phyloP scores from a whole-genome alignment of 64 coral and sea anemone species.

The Montipora cactus region DNA sequence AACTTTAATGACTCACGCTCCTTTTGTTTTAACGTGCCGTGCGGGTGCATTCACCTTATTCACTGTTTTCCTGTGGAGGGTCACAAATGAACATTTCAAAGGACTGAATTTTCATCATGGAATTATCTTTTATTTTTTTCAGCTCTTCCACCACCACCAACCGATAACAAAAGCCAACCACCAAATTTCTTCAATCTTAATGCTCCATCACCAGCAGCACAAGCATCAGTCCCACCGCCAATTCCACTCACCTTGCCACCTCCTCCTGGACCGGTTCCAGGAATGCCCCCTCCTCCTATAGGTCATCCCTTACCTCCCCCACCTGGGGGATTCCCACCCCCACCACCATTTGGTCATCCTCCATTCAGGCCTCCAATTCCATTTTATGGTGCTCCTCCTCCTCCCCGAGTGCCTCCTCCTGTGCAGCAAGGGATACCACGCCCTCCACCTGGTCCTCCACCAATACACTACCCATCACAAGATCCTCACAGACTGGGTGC shows the following conservation, averaged over 20 bases:
- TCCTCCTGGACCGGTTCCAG: constrained; percentile 75
- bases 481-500: constrained; percentile 97
- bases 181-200: constrained; percentile 96
- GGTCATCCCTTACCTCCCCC: constrained; percentile 79
- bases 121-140: neutral
- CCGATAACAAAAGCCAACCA: constrained; percentile 70
- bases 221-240: constrained; percentile 46
- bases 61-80: too few relatives aligned
- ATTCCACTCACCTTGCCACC: constrained; percentile 88
- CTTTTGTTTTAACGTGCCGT: too few relatives aligned
- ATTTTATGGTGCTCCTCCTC: constrained; percentile 88
- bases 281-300: constrained; percentile 86
- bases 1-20: too few relatives aligned
- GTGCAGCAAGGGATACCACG: constrained; percentile 57
- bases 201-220: constrained; percentile 45
- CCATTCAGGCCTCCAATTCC: constrained; percentile 83
- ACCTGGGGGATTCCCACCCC: constrained; percentile 78
- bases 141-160: constrained; percentile 93
- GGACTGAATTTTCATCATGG: too few relatives aligned
- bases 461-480: constrained; percentile 97
- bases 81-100: too few relatives aligned
- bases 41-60: too few relatives aligned
- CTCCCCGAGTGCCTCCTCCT: constrained; percentile 84
- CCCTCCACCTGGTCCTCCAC: constrained; percentile 85
- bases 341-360: constrained; percentile 85